Percentiles rank a stretch among this genome's conserved stretches.
These are phyloP conservation scores for Diploptera punctata DNA, from an alignment of 2,888 invertebrate species.

Conservation along the genomic window DNA sequence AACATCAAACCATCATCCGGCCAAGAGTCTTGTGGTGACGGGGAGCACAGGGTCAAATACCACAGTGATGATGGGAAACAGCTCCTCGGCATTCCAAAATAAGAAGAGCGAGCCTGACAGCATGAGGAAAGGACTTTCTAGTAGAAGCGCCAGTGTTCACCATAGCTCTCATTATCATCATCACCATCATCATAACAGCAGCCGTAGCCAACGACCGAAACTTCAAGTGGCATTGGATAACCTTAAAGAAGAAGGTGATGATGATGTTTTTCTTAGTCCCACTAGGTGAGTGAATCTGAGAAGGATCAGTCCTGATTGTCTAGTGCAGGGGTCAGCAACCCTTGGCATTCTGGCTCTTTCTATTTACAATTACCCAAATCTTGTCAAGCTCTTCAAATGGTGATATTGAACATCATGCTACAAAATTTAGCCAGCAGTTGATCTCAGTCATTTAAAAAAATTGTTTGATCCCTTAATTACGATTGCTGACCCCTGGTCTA, in stretches of 20 bases:
- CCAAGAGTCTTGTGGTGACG: constrained; percentile 33
- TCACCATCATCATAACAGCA: constrained; percentile 48
- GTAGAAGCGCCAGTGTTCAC: constrained; percentile 50
- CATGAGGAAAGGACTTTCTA: constrained; percentile 51
- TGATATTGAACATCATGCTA: no score
- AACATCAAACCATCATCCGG: constrained; percentile 53
- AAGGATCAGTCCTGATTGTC: background rate
- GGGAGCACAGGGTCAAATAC: constrained; percentile 1
- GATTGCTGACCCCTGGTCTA: no score
- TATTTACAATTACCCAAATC: no score
- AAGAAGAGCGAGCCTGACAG: constrained; percentile 44
- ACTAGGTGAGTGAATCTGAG: constrained; percentile 50
- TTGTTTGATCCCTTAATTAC: no score
- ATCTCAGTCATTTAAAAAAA: no score
- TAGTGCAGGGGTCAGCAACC: no score
- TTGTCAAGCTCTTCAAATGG: no score
- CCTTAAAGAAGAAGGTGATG: constrained; percentile 68
- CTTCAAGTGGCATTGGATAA: constrained; percentile 50
- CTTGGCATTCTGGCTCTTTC: no score
- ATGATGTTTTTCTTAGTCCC: constrained; percentile 81
- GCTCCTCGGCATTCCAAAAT: constrained; percentile 23
- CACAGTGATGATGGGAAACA: constrained; percentile 12
- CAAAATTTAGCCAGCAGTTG: no score
- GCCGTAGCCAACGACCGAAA: constrained; percentile 51
- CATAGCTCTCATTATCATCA: constrained; percentile 49